Percentiles rank a stretch among this genome's conserved stretches.
These are phyloP conservation scores for Zaprionus tsacasi DNA, from an alignment of 1,140 invertebrate genomes.

Conservation along the genomic window DNA sequence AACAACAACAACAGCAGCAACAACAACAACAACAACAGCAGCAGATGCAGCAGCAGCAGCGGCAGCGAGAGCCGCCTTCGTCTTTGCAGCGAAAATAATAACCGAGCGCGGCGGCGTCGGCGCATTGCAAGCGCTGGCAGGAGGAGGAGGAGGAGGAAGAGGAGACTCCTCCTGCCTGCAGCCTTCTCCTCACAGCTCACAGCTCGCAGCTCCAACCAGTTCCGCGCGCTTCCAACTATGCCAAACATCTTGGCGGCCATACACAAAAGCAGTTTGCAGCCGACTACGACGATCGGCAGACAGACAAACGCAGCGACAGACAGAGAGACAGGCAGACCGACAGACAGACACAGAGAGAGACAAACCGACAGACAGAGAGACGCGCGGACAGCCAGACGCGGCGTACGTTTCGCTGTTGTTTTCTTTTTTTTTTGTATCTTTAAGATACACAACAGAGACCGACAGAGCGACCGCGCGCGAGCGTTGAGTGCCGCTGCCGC, in stretches of 20 bases:
- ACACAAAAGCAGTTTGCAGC: constrained; percentile 78
- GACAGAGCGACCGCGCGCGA: constrained; percentile 20
- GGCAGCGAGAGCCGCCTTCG: constrained; percentile 22
- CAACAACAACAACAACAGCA: constrained; percentile 46
- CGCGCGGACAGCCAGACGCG: constrained; percentile 39
- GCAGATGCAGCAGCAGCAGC: constrained; percentile 32
- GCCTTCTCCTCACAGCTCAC: constrained; percentile 14
- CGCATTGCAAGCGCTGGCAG: constrained; percentile 53
- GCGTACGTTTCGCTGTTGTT: constrained; percentile 27
- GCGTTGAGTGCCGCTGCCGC: constrained; percentile 41
- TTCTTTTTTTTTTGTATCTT: constrained; percentile 58
- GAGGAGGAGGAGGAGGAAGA: constrained; percentile 24
- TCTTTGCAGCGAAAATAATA: constrained; percentile 73
- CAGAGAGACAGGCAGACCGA: constrained; percentile 32
- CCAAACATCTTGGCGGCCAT: constrained; percentile 76
- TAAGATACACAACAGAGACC: constrained; percentile 75
- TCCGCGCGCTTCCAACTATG: constrained; percentile 78
- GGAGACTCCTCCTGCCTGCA: constrained; percentile 35
- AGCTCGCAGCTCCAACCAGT: constrained; percentile 62
- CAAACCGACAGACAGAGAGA: constrained; percentile 30
- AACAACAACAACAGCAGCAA: constrained; percentile 54
- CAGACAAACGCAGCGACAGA: constrained; percentile 40
- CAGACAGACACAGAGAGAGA: constrained; percentile 42
- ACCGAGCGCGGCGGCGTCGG: constrained; percentile 67
- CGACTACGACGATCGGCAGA: constrained; percentile 51